Evolutionary conservation across 2,797 vertebrate genomes (phyloP).

Genomic region (Numenius phaeopus): DNA sequence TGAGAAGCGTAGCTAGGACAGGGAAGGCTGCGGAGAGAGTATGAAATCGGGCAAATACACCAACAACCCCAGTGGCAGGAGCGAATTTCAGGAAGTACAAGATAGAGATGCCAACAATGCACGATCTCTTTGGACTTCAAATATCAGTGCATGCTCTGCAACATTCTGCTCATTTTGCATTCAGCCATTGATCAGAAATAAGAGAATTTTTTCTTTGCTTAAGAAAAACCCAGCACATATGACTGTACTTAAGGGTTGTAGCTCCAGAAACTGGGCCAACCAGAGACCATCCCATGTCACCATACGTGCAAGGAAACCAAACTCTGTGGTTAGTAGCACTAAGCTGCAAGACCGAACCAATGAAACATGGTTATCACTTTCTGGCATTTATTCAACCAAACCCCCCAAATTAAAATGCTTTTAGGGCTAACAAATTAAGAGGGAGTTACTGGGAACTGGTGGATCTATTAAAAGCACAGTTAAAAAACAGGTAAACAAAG

Average conservation of each 20-base stretch:
- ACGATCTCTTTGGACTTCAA: not conserved
- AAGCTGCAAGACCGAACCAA: not conserved
- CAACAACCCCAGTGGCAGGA: not conserved
- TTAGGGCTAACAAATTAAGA: not conserved
- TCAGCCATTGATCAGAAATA: not conserved
- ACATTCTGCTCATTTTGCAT: not conserved
- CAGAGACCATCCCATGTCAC: not conserved
- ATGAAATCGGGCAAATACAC: not conserved
- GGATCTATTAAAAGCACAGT: not conserved
- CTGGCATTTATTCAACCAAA: not conserved
- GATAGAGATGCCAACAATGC: not conserved
- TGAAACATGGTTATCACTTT: not conserved
- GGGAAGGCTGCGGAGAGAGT: not conserved
- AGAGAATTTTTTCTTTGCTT: not conserved
- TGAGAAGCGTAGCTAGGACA: not conserved
- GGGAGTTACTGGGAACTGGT: not conserved
- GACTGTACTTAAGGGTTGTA: not conserved
- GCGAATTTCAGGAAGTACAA: not conserved
- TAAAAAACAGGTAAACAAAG: not conserved
- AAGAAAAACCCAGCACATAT: not conserved
- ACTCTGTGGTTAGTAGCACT: not conserved
- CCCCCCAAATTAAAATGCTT: fast-evolving
- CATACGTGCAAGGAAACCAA: not conserved
- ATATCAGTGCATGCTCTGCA: not conserved
- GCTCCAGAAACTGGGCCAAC: not conserved